Evolutionary conservation across 2,888 invertebrate species (phyloP).

Genomic region (Sphinx pinastri): DNA sequence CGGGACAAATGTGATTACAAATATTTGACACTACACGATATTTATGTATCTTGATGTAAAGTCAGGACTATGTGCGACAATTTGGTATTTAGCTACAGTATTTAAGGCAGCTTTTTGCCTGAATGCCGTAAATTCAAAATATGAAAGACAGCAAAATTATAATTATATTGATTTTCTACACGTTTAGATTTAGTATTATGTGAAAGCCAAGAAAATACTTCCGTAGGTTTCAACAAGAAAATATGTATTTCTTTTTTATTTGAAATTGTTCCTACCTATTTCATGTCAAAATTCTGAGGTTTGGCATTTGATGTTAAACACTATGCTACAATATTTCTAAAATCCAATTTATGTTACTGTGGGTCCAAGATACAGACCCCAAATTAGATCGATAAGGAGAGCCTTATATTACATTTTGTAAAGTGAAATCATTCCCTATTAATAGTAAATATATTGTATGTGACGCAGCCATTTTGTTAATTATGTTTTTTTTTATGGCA

Average conservation of each 20-base stretch:
- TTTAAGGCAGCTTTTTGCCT: too few species aligned
- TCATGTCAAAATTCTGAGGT: too few species aligned
- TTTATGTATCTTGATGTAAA: too few species aligned
- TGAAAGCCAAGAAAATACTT: neutral
- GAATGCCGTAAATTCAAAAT: too few species aligned
- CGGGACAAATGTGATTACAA: too few species aligned
- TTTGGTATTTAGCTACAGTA: too few species aligned
- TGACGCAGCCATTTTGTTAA: neutral
- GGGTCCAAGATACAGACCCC: constrained; percentile 10
- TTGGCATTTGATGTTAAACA: neutral
- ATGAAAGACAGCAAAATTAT: too few species aligned
- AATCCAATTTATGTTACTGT: constrained; percentile 1
- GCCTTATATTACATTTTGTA: constrained; percentile 59
- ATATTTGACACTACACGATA: too few species aligned
- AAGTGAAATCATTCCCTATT: constrained; percentile 14
- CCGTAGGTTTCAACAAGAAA: neutral
- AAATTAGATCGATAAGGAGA: constrained; percentile 26
- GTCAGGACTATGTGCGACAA: too few species aligned
- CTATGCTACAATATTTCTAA: neutral
- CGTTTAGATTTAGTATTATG: neutral
- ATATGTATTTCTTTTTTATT: neutral
- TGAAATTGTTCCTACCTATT: neutral
- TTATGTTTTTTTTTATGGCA: too few species aligned
- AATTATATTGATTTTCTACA: too few species aligned
- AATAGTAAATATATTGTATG: neutral